Evolutionary conservation across 1,140 invertebrate species (phyloP), one percentile per base, ranked within the genome.

Genomic region (Aphaenogaster ashmeadi): DNA sequence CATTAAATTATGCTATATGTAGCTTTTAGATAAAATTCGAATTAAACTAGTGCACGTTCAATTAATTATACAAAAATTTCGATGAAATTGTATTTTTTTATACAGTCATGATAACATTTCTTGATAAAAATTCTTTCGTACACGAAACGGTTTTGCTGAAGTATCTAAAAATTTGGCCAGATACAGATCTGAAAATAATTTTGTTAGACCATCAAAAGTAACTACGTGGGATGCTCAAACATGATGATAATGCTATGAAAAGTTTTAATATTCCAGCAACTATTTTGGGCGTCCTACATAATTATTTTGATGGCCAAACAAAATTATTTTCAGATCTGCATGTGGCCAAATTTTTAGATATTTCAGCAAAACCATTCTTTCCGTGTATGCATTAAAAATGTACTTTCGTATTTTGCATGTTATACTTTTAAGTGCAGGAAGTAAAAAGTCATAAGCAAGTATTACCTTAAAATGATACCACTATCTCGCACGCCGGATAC

Each of bases 391-490:
- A 38, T 54, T 71, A 81, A 54, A 27, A 41, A 41, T 21, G 33
- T 66, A 47, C 18, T 21, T 79, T 67, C 21, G 15, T 27, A 67
- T 41, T 38, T 67, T 4, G 18, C 58, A 38, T 52, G 50, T 74
- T 8, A 18, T 64, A 41, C 13, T 27, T 80, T 54, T 41, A 54
- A 79, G 33, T 3, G 7, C 44, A 8, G 13, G 13, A 80, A 79
- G 0, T 15, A 38, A 58, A 60, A 60, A 33, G 18, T 2, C 9
- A 36, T 66, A 38, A 66, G 18, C 11, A n/a, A 74, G 41, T 60
- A 11, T 74, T 33, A 38, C 13, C 60, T 72, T 62, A 75, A 21
- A 75, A 38, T 15, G 41, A 60, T 50, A 75, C 4, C 44, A 44
- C 27, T 38, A 84, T 27, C 9, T 75, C 27, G 9, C 13, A 66